Evolutionary conservation across 2,113 vertebrate genomes (phyloP), one percentile per base, ranked within the genome.

Genomic region (Bubo bubo): DNA sequence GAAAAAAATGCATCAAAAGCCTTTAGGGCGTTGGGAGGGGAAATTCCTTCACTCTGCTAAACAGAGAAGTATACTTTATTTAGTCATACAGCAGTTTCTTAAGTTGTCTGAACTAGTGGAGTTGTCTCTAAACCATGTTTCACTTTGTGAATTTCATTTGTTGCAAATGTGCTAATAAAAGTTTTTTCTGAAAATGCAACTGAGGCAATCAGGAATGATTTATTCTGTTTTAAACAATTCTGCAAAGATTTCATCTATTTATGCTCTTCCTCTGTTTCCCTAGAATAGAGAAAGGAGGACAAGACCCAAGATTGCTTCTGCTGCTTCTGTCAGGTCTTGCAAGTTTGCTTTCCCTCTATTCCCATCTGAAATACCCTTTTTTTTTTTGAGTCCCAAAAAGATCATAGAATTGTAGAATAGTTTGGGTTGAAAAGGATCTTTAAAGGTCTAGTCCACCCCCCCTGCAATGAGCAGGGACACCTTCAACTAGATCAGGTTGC

Each of bases 21-120:
- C 91, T 96, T 72, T 56, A 92, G 88, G 86, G 73, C 4, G 0
- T 70, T 91, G 86, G 70, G 96, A 95, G 76, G 76, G 68, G 76
- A 95, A 86, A 92, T 96, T 93, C 86, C 64, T 95, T 75, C 39
- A 15, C 24, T 60, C 39, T 89, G 34, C 73, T 86, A 87, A 91
- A 63, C 52, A 89, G 72, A 60, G 70, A 88, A 95, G 79, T 73
- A 53, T 18, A 75, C 70, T 95, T 94, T 84, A 67, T 90, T 87
- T 94, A 88, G 93, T 96, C 84, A 91, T 55, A 19, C n/a, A 47
- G 52, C 59, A 88, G 39, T 68, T 85, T 85, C 92, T 67, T 71
- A 74, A 74, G 73, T 81, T 81, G 47, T 50, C 35, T 75, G 43
- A 81, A 35, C 35, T 55, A 72, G 52, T 20, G 20, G 60, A 81